Percentiles rank a stretch among this genome's conserved stretches.
These are phyloP conservation scores for Chironomus striatipennis DNA, from an alignment of 1,140 invertebrate species.

Conservation along the genomic window DNA sequence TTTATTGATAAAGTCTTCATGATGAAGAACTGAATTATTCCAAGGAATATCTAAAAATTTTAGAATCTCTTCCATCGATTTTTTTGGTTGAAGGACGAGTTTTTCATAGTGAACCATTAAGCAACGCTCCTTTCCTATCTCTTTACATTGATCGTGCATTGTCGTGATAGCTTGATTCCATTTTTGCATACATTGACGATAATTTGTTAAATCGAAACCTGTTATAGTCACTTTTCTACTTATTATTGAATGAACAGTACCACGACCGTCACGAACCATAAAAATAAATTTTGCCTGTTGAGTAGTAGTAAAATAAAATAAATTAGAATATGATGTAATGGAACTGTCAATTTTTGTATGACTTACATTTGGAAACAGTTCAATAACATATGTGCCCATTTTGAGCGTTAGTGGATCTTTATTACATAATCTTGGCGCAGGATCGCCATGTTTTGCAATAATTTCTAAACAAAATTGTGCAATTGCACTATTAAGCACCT, in stretches of 20 bases:
- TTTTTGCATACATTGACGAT: slow-evolving; percentile 86
- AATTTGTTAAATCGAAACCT: slow-evolving; percentile 90
- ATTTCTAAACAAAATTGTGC: slow-evolving; percentile 94
- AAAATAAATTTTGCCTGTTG: slow-evolving; percentile 82
- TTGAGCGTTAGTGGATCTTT: slow-evolving; percentile 97
- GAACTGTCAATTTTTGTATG: neutral
- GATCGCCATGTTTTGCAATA: slow-evolving; percentile 90
- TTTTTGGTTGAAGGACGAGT: slow-evolving; percentile 84
- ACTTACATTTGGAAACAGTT: slow-evolving; percentile 62
- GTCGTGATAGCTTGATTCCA: slow-evolving; percentile 93
- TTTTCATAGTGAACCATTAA: slow-evolving; percentile 92
- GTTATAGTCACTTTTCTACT: slow-evolving; percentile 96
- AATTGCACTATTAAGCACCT: slow-evolving; percentile 89
- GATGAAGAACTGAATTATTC: slow-evolving; percentile 93
- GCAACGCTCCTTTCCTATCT: slow-evolving; percentile 75
- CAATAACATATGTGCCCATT: slow-evolving; percentile 78
- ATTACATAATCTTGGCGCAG: slow-evolving; percentile 88
- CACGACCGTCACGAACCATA: slow-evolving; percentile 95
- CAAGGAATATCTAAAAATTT: slow-evolving; percentile 88
- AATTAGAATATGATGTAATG: slow-evolving; percentile 50
- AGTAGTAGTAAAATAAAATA: slow-evolving; percentile 44
- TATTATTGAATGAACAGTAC: slow-evolving; percentile 96
- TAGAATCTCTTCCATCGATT: slow-evolving; percentile 84
- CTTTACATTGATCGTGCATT: slow-evolving; percentile 91
- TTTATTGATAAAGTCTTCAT: slow-evolving; percentile 95